These are phyloP conservation scores for Mesitornis unicolor DNA, from an alignment of 2,113 vertebrate species.

Conservation along the genomic window DNA sequence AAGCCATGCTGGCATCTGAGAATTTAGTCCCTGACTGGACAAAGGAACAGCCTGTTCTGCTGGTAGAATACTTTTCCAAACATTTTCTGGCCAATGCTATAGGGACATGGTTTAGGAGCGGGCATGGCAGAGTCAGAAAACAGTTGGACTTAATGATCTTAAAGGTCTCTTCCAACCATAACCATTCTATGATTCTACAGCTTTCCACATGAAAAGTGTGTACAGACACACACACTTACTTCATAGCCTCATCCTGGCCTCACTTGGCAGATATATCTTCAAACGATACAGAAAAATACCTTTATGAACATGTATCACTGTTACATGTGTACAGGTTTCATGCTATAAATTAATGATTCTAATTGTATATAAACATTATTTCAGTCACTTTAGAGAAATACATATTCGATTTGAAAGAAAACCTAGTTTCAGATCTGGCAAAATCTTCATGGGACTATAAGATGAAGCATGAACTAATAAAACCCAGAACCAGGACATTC, in stretches of 20 bases:
- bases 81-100: not conserved
- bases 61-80: not conserved
- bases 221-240: not conserved
- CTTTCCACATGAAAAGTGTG: not conserved
- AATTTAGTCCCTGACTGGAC: not conserved
- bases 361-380: not conserved
- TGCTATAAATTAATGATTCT: not conserved
- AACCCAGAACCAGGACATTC: not conserved
- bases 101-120: too few species aligned
- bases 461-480: not conserved
- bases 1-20: not conserved
- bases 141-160: too few species aligned
- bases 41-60: not conserved
- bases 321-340: not conserved
- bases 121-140: too few species aligned
- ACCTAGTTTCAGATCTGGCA: not conserved
- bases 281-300: not conserved
- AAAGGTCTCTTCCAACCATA: too few species aligned
- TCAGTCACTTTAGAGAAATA: not conserved
- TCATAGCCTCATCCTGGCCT: not conserved
- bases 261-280: not conserved
- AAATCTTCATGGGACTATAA: not conserved
- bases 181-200: too few species aligned
- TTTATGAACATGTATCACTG: not conserved
- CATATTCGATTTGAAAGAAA: not conserved